Base-by-base conservation (phyloP, 2,797 vertebrate genomes). In the Leptatherina wallacei region DNA sequence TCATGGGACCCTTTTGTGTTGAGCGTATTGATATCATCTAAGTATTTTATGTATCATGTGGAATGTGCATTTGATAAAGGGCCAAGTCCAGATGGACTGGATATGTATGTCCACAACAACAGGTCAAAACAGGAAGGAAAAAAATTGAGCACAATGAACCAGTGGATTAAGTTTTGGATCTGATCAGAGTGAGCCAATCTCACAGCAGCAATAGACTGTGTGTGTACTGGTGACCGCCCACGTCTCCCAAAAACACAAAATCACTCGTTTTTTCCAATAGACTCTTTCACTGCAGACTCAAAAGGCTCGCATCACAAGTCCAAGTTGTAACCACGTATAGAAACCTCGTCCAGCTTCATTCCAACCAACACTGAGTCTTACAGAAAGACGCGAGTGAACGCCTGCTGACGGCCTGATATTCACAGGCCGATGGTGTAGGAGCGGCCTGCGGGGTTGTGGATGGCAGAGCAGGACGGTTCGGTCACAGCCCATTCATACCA, bases 401-500 rank as follows among this genome's bases (percentile, higher is more conserved):
- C 14, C 22, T 62, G 60, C 29, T 44, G 58, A 44, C 9, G 4
- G 59, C 10, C 4, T 47, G 36, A 0, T 71, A 76, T 68, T 95
- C 90, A 95, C 81, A 96, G 94, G 75, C 97, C 97, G 20, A 98
- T 98, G 84, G 96, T 98, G 85, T 97, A 98, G 56, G 97, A 98
- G 71, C 97, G 96, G 40, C 97, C 97, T 0, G 95, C 94, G 0
- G 96, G 96, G 85, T 98, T 98, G 91, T 98, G 97, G 83, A 98
- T 97, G 80, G 96, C 96, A 0, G 97, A 98, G 84, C 96, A 96
- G 62, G 89, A 85, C 0, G 97, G 96, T 60, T 96, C 94, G 0
- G 96, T 96, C 86, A 98, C 96, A 0, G 96, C 97, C 97, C 97
- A 98, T 69, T 98, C 97, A 10, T 98, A 98, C 97, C 97, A 98